These are phyloP conservation scores for Lasius fuliginosus DNA, from an alignment of 2,888 invertebrate genomes.

Conservation along the genomic window DNA sequence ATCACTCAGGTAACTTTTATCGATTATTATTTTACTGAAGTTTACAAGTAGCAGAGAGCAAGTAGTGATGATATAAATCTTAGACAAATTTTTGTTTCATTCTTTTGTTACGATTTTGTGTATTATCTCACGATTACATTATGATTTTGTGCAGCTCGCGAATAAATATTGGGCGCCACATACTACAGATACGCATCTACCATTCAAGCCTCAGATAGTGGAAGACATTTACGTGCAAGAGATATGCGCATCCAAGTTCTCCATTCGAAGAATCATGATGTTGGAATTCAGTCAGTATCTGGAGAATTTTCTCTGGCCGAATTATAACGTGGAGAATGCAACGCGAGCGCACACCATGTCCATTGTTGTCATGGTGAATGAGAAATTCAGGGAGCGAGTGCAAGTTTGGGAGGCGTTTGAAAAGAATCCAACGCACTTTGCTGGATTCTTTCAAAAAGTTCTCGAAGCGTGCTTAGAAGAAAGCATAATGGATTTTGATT, in stretches of 20 bases:
- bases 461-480: conserved; percentile 91
- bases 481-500: conserved; percentile 85
- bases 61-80: neutral
- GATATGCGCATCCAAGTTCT: conserved; percentile 94
- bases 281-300: conserved; percentile 99
- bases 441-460: conserved; percentile 94
- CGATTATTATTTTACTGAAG: neutral
- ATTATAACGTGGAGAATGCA: conserved; percentile 92
- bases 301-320: conserved; percentile 99
- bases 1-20: conserved; percentile 92
- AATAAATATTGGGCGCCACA: conserved; percentile 97
- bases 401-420: conserved; percentile 98
- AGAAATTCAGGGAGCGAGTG: conserved; percentile 98
- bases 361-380: conserved; percentile 99
- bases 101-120: neutral
- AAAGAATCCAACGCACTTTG: conserved; percentile 92
- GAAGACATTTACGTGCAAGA: conserved; percentile 96
- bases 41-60: neutral
- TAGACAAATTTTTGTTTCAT: neutral
- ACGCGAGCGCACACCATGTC: conserved; percentile 97
- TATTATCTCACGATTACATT: neutral
- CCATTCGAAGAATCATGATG: conserved; percentile 97
- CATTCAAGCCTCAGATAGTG: conserved; percentile 93
- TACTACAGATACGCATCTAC: conserved; percentile 90
- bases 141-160: conserved; percentile 91